These are phyloP conservation scores for Amblyornis subalaris DNA, from an alignment of 2,113 vertebrate genomes.

Conservation along the genomic window DNA sequence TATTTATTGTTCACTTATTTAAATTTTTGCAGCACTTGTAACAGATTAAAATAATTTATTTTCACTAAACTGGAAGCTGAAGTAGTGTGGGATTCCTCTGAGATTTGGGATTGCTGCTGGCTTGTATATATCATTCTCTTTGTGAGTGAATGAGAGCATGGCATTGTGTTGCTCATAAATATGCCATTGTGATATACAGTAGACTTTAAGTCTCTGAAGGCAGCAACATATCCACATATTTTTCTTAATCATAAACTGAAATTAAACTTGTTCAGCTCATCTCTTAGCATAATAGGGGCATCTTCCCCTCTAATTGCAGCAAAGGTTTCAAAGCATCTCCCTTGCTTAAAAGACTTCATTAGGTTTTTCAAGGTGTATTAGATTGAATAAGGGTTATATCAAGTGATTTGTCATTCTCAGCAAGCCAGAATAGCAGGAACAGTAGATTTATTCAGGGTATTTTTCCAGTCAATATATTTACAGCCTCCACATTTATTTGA, in stretches of 20 bases:
- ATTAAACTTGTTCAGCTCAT: not conserved
- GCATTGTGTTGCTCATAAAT: not conserved
- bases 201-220: not conserved
- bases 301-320: not conserved
- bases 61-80: not conserved
- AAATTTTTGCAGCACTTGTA: not conserved
- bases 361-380: not conserved
- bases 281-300: not conserved
- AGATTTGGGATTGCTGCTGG: not conserved
- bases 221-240: not conserved
- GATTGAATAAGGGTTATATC: not conserved
- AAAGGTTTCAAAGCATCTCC: not conserved
- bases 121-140: not conserved
- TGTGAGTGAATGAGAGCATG: not conserved
- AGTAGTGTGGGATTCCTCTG: not conserved
- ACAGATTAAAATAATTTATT: not conserved
- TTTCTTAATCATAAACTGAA: not conserved
- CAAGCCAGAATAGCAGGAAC: not conserved
- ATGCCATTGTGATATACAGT: not conserved
- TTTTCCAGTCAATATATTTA: constrained; percentile 13
- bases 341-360: not conserved
- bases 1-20: not conserved
- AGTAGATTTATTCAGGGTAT: not conserved
- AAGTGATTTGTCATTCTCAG: not conserved
- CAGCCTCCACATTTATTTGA: not conserved